Base-by-base conservation (phyloP, 2,113 vertebrate genomes). In the Pelodiscus sinensis region DNA sequence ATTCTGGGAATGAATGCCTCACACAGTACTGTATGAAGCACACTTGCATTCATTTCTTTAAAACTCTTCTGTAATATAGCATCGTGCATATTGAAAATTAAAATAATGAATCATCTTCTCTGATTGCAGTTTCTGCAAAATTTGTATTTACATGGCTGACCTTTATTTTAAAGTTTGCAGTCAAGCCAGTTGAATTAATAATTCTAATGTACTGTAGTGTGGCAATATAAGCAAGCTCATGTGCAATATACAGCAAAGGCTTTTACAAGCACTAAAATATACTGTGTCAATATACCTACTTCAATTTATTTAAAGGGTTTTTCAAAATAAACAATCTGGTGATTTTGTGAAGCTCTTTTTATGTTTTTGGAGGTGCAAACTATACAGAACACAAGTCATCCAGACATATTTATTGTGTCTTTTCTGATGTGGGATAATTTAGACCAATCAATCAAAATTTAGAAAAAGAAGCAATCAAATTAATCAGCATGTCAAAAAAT, bases 251-350 rank as follows among this genome's bases (percentile, higher is more conserved):
- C 0, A 68, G 3, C 38, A 6, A 93, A 1, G 0, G 0, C 4
- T 35, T 92, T 95, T 93, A 71, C 3, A 84, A 81, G 4, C 1
- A 38, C 8, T 80, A 22, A 82, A 77, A 84, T 90, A 54, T 73
- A 79, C 82, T 1, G 1, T 94, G 14, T 86, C 31, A 84, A 6
- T 50, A 68, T 84, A 97, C 75, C 25, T 84, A 83, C 18, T 79
- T 85, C 14, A 86, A 35, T 92, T 96, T 91, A 2, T 85, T 86
- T 52, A 68, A 95, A 94, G 9, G 4, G 1, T 92, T 91, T 88
- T 95, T 80, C 44, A 79, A 84, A 91, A 2, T 14, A 80, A 95
- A 94, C 3, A 81, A 9, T 62, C 87, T 7, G 4, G 3, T 91
- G 31, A 81, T 89, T 92, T 97, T 94, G 88, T 50, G 56, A 91